Percentiles rank a stretch among this genome's conserved stretches.
These are phyloP conservation scores for Hydrochoerus hydrochaeris DNA, from an alignment of 2,113 vertebrate genomes.

Conservation along the genomic window DNA sequence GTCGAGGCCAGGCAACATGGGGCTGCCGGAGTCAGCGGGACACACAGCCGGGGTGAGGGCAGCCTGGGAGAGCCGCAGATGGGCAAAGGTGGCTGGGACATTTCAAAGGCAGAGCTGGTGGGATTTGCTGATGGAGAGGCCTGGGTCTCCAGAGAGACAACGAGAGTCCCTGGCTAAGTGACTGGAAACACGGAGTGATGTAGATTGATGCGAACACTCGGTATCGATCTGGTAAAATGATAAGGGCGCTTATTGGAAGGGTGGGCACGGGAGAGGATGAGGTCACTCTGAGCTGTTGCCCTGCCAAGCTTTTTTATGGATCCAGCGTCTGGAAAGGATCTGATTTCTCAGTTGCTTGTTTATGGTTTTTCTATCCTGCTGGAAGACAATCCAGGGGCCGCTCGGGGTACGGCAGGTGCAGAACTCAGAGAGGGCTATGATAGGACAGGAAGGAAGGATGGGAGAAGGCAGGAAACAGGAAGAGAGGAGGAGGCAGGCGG, in stretches of 20 bases:
- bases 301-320: not conserved
- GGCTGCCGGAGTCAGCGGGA: not conserved
- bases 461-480: too few relatives aligned
- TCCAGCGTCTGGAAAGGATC: too few relatives aligned
- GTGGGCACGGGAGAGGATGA: accelerated
- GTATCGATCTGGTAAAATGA: not conserved
- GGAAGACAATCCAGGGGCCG: not conserved
- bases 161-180: not conserved
- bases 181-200: not conserved
- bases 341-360: not conserved
- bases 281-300: not conserved
- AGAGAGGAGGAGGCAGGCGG: not conserved
- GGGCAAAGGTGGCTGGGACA: accelerated
- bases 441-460: not conserved
- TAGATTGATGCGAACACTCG: accelerated
- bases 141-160: not conserved
- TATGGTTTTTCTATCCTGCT: not conserved
- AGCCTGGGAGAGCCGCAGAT: not conserved
- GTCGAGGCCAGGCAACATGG: not conserved
- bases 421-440: not conserved
- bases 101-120: not conserved
- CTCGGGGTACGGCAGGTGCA: not conserved
- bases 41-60: not conserved
- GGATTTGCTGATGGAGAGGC: not conserved
- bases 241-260: accelerated